Percentiles rank a stretch among this genome's conserved stretches.
Conservation (phyloP, 2,888 invertebrate species). For the Callyntrura guangdongensis region DNA sequence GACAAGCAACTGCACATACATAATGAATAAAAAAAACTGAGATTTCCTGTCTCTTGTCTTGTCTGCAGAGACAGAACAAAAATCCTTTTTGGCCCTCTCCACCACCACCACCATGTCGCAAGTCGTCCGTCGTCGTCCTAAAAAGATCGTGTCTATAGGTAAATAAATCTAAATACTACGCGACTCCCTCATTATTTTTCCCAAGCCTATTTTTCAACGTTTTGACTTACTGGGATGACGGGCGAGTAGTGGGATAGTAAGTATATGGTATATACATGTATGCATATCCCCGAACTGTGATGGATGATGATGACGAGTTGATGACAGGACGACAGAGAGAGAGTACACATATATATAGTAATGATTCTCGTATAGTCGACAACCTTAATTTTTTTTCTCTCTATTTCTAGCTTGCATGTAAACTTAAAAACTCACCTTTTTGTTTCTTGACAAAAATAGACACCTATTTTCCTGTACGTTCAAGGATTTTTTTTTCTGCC, state of each 20-base stretch:
- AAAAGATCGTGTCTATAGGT: slow-evolving; percentile 4
- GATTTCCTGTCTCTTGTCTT: slow-evolving; percentile 65
- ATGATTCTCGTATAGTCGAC: too few species aligned
- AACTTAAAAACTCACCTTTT: neutral
- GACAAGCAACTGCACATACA: neutral
- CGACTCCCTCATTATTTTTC: too few species aligned
- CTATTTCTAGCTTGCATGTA: too few species aligned
- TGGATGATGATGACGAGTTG: neutral
- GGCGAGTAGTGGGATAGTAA: too few species aligned
- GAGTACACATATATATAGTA: too few species aligned
- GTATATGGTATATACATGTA: too few species aligned
- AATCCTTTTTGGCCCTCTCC: neutral
- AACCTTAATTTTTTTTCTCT: too few species aligned
- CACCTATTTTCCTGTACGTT: neutral
- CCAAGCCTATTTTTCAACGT: too few species aligned
- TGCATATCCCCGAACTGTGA: neutral
- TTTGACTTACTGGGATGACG: too few species aligned
- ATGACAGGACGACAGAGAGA: slow-evolving; percentile 37
- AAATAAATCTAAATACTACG: too few species aligned
- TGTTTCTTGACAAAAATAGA: slow-evolving; percentile 11
- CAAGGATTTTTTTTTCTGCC: slow-evolving; percentile 43
- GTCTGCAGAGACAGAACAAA: neutral
- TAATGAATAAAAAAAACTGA: slow-evolving; percentile 41
- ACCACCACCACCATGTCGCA: neutral
- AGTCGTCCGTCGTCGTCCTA: slow-evolving; percentile 33